Base-by-base conservation (phyloP, 2,888 invertebrate genomes). In the Podabrus alpinus region DNA sequence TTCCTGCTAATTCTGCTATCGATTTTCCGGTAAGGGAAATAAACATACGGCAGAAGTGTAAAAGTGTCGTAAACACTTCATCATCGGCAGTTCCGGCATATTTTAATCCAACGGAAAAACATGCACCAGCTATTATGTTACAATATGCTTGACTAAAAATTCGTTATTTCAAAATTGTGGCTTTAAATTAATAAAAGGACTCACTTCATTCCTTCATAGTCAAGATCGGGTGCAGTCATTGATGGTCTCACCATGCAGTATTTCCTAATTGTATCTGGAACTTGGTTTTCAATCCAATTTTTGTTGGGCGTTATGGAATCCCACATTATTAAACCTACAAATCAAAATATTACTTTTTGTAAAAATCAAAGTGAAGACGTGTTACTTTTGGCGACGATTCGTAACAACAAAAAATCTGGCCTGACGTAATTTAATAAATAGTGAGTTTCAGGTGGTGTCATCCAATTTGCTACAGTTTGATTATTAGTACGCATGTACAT, bases 191-290 rank as follows among this genome's bases (percentile, higher is more conserved):
- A 29, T 64, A 71, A 72, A 68, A 69, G 71, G 72, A 85, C 89
- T 90, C 85, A 96, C 95, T 96, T 96, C 93, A 97, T 96, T 15
- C 97, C 96, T 88, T 97, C 97, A 82, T 95, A 94, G 86, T 97
- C 97, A 24, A 97, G 90, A 75, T 92, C 91, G 61, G 87, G 84
- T 24, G 67, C n/a, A 62, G 91, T 91, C 61, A 90, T 90, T 1
- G 90, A 90, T 0, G 94, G 93, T 79, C 93, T 93, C 70, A 93
- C 93, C 83, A 96, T 92, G 78, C 95, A 94, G 87, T 94, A 94
- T 1, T 93, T 93, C 68, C 91, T 89, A 66, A 97, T 93, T 0
- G 92, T 91, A 0, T 89, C 88, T 0, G 97, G 96, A 59, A 97
- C 94, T 83, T 96, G 95, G 29, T 89, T 89, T 83, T 94, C 94